Base-by-base conservation (phyloP, 2,888 invertebrate genomes). In the Aricia artaxerxes region DNA sequence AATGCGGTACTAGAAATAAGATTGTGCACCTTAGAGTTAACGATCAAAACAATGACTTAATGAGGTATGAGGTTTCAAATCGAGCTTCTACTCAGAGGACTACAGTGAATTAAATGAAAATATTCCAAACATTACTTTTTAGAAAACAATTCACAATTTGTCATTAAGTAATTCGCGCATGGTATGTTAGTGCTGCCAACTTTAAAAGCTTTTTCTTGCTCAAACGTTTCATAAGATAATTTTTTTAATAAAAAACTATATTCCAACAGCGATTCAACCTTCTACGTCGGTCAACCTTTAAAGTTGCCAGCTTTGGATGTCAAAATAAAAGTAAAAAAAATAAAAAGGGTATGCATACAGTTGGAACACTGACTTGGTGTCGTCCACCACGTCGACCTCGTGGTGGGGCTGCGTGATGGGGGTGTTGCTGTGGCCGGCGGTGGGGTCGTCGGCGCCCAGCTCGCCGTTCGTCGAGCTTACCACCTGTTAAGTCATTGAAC, bases 401-500 rank as follows among this genome's bases (percentile, higher is more conserved):
- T 97, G 97, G 91, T 97, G 97, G 83, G 96, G 97, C 91, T 97
- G 98, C 84, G 99, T 98, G 91, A 99, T 99, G 84, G 99, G 99
- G 87, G 99, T 98, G 95, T 99, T 99, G 92, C 99, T 99, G 95
- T 99, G 98, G 82, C 98, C 99, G 82, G 98, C 99, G 79, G 98
- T 98, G 49, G 98, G 98, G 95, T 99, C 99, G 92, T 99, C 99
- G 84, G 97, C 97, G 24, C 98, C 98, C 87, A 99, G 95, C 95
- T 98, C 98, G 86, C 99, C 99, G 94, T 99, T 99, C 84, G 99
- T 99, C 83, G 99, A 99, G 94, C 98, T 98, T 89, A 99, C 98
- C 95, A 99, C 99, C 98, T 98, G 95, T 40, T 82, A 11, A 3
- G 85, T 24, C 44, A 44, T 38, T 5, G 16, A 4, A 9, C 73